phyloP scores from a whole-genome alignment of 2,113 vertebrate genomes.

The Nothoprocta pentlandii region DNA sequence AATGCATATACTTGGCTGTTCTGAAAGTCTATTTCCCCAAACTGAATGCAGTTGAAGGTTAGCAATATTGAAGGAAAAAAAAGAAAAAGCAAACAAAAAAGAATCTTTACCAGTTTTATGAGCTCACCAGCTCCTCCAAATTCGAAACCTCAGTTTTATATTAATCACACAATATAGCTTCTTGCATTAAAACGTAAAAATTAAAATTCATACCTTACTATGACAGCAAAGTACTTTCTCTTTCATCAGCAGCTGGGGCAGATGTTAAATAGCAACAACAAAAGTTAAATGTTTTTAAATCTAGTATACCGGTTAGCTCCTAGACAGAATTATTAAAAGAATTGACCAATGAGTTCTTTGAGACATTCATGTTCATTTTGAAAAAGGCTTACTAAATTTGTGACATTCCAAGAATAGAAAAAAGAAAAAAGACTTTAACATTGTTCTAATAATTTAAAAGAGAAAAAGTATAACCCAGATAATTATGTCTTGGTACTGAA shows the following conservation, averaged over 20 bases:
- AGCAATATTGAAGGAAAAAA: background rate
- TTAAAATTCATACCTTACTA: background rate
- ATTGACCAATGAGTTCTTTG: background rate
- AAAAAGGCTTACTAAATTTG: background rate
- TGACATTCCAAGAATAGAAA: background rate
- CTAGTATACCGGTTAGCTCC: background rate
- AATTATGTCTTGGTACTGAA: background rate
- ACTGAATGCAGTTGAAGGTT: background rate
- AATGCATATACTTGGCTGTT: background rate
- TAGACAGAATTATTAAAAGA: background rate
- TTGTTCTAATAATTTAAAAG: background rate
- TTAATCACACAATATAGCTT: background rate
- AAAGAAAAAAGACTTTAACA: background rate
- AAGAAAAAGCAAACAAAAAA: fast-evolving
- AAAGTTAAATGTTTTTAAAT: background rate
- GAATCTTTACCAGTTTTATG: background rate
- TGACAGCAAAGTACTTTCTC: background rate
- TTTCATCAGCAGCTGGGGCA: background rate
- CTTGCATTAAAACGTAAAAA: background rate
- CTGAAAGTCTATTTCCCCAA: background rate
- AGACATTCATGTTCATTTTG: background rate
- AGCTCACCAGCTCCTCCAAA: background rate
- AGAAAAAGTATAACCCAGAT: background rate
- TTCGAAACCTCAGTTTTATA: background rate
- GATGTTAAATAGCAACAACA: background rate